These are phyloP conservation scores for Tholera decimalis DNA, from an alignment of 2,888 invertebrate species.

Conservation along the genomic window DNA sequence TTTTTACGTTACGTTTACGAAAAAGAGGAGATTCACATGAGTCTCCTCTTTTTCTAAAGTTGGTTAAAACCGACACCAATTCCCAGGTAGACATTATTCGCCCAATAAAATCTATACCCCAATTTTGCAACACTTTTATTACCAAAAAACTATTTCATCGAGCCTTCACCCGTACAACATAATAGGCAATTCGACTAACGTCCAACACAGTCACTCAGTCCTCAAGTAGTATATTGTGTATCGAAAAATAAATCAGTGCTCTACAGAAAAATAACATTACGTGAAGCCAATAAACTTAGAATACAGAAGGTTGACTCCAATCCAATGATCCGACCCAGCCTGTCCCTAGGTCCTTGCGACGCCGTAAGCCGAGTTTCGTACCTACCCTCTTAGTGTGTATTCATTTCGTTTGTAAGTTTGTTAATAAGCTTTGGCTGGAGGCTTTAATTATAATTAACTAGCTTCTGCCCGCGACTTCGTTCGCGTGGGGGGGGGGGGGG, in stretches of 20 bases:
- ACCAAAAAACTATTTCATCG: slow-evolving; percentile 45
- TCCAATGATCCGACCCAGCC: too few relatives aligned
- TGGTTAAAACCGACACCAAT: not conserved
- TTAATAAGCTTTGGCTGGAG: too few relatives aligned
- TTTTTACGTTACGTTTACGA: too few relatives aligned
- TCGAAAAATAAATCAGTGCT: slow-evolving; percentile 62
- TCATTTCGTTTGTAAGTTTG: too few relatives aligned
- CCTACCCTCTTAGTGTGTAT: too few relatives aligned
- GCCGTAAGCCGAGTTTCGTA: too few relatives aligned
- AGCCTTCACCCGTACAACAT: slow-evolving; percentile 45
- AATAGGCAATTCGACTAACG: slow-evolving; percentile 63
- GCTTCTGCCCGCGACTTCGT: too few relatives aligned
- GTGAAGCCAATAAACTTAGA: slow-evolving; percentile 22
- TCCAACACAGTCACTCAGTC: slow-evolving; percentile 57
- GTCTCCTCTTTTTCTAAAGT: too few relatives aligned
- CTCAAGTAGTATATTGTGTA: slow-evolving; percentile 59
- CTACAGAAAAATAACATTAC: slow-evolving; percentile 59
- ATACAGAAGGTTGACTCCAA: not conserved
- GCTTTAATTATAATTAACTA: too few relatives aligned
- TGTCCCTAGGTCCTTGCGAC: too few relatives aligned
- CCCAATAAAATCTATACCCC: not conserved
- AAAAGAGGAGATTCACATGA: too few relatives aligned
- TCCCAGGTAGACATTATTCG: not conserved
- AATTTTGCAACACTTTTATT: slow-evolving; percentile 44
- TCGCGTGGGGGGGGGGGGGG: too few relatives aligned